A percentile compares a stretch with the other conserved stretches of the same genome.
Evolutionary conservation across 1,140 invertebrate genomes (phyloP).

Genomic region (Battus philenor): DNA sequence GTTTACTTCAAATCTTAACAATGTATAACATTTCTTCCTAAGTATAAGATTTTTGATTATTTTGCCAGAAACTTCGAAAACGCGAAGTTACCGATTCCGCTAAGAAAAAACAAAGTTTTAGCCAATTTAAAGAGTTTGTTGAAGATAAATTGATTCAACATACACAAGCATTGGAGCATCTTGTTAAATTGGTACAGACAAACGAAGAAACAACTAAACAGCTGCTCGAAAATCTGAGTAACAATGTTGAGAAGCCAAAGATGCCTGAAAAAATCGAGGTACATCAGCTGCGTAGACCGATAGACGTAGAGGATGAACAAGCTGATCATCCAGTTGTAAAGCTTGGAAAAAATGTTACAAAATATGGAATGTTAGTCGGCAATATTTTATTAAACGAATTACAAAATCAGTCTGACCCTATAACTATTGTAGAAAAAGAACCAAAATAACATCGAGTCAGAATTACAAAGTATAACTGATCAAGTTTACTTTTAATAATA

Average conservation of each 20-base stretch:
- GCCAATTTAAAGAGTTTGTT: constrained; percentile 33
- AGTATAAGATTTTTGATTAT: constrained; percentile 19
- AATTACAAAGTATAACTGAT: background rate
- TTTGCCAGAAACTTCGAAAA: constrained; percentile 42
- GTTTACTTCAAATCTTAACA: background rate
- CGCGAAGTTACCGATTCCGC: constrained; percentile 23
- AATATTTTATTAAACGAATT: constrained; percentile 33
- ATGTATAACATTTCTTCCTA: constrained; percentile 10
- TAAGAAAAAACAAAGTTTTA: constrained; percentile 17
- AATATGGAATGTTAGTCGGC: constrained; percentile 38
- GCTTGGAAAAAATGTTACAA: constrained; percentile 36
- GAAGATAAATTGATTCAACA: constrained; percentile 51
- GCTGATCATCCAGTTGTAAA: constrained; percentile 30
- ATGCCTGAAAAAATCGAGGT: constrained; percentile 42
- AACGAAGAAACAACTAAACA: constrained; percentile 31
- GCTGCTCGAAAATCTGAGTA: constrained; percentile 34
- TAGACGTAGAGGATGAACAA: constrained; percentile 16
- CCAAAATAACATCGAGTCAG: constrained; percentile 1
- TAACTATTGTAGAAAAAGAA: constrained; percentile 28
- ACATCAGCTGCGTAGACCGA: constrained; percentile 29
- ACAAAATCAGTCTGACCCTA: constrained; percentile 27
- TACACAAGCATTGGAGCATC: constrained; percentile 45
- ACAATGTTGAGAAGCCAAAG: constrained; percentile 29
- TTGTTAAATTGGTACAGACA: constrained; percentile 31
- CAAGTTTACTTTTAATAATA: background rate